A percentile compares a stretch with the other conserved stretches of the same genome.
Evolutionary conservation across 2,888 invertebrate species (phyloP).

Genomic region (Odontocolon sp.): DNA sequence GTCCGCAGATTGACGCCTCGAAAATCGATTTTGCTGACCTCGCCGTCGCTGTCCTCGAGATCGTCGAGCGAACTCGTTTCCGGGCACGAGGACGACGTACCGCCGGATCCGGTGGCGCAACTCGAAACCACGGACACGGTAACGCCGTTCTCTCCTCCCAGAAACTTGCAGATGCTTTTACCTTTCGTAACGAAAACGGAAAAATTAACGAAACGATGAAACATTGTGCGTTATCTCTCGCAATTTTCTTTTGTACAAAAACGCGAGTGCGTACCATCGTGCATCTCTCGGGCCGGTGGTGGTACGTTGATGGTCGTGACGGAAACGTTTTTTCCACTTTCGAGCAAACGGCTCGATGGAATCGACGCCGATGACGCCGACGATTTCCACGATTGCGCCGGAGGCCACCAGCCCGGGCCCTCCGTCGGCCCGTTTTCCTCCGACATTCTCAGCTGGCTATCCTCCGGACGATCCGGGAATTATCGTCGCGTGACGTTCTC

Average conservation of each 20-base stretch:
- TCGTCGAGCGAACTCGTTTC: constrained; percentile 74
- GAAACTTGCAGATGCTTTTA: constrained; percentile 78
- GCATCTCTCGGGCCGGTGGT: constrained; percentile 83
- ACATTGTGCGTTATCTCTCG: constrained; percentile 10
- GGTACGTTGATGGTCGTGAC: constrained; percentile 91
- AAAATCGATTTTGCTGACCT: constrained; percentile 90
- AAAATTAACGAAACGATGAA: neutral
- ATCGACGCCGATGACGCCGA: constrained; percentile 80
- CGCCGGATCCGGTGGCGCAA: constrained; percentile 73
- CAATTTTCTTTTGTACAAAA: too few relatives aligned
- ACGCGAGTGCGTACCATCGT: constrained; percentile 81
- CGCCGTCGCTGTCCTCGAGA: constrained; percentile 88
- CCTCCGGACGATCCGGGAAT: constrained; percentile 61
- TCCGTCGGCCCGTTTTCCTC: constrained; percentile 79
- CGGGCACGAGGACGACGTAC: constrained; percentile 54
- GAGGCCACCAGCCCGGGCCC: constrained; percentile 77
- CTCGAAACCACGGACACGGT: constrained; percentile 84
- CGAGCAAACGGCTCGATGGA: constrained; percentile 75
- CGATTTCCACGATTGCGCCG: constrained; percentile 76
- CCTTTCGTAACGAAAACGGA: constrained; percentile 64
- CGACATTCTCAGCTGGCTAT: constrained; percentile 79
- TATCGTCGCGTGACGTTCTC: constrained; percentile 65
- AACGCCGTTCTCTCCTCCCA: constrained; percentile 80
- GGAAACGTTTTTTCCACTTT: constrained; percentile 85
- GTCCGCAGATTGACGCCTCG: constrained; percentile 86